These are phyloP conservation scores for Arrhamphus sclerolepis DNA, from an alignment of 2,797 vertebrate species.

Conservation along the genomic window DNA sequence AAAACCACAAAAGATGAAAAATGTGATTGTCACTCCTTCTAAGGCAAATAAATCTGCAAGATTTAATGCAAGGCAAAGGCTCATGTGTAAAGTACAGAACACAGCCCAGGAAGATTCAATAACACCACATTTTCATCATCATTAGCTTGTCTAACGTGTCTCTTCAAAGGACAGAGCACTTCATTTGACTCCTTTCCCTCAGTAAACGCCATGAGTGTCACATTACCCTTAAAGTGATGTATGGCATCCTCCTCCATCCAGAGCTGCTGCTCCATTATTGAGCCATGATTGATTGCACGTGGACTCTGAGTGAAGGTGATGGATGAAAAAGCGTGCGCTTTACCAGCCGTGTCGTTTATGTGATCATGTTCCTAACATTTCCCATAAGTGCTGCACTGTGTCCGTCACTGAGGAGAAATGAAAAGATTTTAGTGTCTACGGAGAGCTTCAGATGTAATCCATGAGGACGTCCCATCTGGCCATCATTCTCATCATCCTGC, in stretches of 20 bases:
- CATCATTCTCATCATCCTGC: not conserved
- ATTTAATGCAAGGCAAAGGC: slow-evolving; percentile 5
- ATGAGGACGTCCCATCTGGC: slow-evolving; percentile 3
- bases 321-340: slow-evolving; percentile 43
- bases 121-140: slow-evolving; percentile 50
- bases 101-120: slow-evolving; percentile 31
- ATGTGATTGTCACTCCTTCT: not conserved
- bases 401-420: slow-evolving; percentile 19
- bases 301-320: slow-evolving; percentile 60
- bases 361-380: slow-evolving; percentile 48
- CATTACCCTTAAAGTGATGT: slow-evolving; percentile 63
- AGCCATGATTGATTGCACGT: slow-evolving; percentile 54
- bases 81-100: slow-evolving; percentile 18
- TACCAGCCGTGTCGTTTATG: slow-evolving; percentile 26
- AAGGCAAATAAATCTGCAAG: slow-evolving; percentile 1
- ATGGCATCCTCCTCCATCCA: slow-evolving; percentile 51
- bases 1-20: not conserved
- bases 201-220: slow-evolving; percentile 58
- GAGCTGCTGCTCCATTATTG: slow-evolving; percentile 44
- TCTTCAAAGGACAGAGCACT: slow-evolving; percentile 65
- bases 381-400: slow-evolving; percentile 3
- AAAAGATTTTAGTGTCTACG: slow-evolving; percentile 6
- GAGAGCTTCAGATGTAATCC: slow-evolving; percentile 23
- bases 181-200: slow-evolving; percentile 44
- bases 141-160: slow-evolving; percentile 48